phyloP scores from a whole-genome alignment of 2,888 invertebrate species.

The Drosophila mimica region DNA sequence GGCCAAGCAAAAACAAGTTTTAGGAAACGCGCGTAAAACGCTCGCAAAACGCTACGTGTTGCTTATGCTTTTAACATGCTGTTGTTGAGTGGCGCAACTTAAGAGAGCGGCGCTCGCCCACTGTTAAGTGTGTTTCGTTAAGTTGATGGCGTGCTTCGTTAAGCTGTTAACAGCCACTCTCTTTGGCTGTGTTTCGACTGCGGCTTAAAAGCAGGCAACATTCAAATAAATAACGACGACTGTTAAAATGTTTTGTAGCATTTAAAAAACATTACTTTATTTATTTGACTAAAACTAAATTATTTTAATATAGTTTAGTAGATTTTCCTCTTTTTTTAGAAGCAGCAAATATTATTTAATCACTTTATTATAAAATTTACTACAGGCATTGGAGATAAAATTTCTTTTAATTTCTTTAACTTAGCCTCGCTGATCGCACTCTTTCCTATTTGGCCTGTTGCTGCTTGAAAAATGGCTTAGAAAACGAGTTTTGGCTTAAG shows the following conservation, averaged over 20 bases:
- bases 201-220: slow-evolving; percentile 48
- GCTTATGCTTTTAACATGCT: slow-evolving; percentile 44
- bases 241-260: background rate
- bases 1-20: slow-evolving; percentile 52
- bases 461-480: slow-evolving; percentile 18
- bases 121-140: slow-evolving; percentile 36
- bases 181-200: slow-evolving; percentile 18
- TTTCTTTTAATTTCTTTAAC: background rate
- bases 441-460: slow-evolving; percentile 33
- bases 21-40: slow-evolving; percentile 50
- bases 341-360: background rate
- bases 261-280: background rate
- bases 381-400: background rate
- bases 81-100: slow-evolving; percentile 20
- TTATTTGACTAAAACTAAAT: background rate
- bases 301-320: background rate
- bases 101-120: slow-evolving; percentile 3
- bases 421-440: slow-evolving; percentile 10
- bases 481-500: slow-evolving; percentile 34
- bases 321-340: too few species aligned
- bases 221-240: slow-evolving; percentile 17
- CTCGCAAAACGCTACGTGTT: slow-evolving; percentile 66
- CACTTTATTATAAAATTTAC: background rate
- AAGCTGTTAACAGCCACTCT: slow-evolving; percentile 25
- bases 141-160: slow-evolving; percentile 29